Evolutionary conservation across 2,113 vertebrate genomes (phyloP).

Genomic region (Campylomormyrus tamandua): DNA sequence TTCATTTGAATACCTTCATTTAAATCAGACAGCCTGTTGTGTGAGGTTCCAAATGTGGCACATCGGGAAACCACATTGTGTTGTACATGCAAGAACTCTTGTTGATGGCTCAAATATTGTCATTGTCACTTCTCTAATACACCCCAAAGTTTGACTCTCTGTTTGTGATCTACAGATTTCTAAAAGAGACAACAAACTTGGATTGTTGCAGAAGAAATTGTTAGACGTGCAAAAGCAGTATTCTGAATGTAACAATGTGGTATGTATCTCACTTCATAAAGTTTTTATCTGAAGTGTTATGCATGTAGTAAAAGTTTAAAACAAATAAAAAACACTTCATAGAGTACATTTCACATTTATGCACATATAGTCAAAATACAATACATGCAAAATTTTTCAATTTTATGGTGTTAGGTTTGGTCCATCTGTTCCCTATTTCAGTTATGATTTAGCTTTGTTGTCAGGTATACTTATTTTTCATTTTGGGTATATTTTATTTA

Average conservation of each 20-base stretch:
- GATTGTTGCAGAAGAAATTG: constrained; percentile 42
- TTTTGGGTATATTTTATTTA: not conserved
- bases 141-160: not conserved
- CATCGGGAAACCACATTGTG: not conserved
- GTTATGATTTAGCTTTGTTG: not conserved
- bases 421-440: too few species aligned
- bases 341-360: not conserved
- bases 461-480: not conserved
- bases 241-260: constrained; percentile 38
- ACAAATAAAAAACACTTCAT: not conserved
- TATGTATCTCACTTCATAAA: constrained; percentile 12
- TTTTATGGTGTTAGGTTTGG: not conserved
- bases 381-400: not conserved
- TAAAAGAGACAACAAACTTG: constrained; percentile 44
- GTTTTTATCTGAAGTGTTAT: not conserved
- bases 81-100: not conserved
- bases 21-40: not conserved
- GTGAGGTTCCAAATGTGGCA: not conserved
- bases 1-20: not conserved
- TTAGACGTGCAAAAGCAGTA: constrained; percentile 36
- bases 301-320: not conserved
- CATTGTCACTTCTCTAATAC: not conserved
- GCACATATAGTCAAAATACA: not conserved
- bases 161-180: constrained; percentile 47
- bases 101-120: not conserved